A percentile compares a stretch with the other conserved stretches of the same genome.
Evolutionary conservation across 2,797 vertebrate species (phyloP).

Genomic region (Onychomys leucogaster): DNA sequence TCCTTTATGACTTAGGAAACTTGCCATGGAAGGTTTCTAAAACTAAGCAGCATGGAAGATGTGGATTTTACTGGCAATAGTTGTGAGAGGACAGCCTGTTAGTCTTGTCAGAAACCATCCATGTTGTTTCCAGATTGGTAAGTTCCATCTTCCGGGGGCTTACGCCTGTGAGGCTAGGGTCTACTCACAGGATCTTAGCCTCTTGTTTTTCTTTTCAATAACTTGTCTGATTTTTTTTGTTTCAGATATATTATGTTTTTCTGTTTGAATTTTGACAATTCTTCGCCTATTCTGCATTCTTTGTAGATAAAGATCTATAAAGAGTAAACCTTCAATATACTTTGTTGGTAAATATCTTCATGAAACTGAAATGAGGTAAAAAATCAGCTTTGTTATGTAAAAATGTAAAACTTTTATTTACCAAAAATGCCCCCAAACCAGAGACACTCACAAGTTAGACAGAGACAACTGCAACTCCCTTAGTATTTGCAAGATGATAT

Average conservation of each 20-base stretch:
- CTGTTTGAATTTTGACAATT: not conserved
- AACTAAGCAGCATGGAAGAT: not conserved
- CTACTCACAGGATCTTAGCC: too few species aligned
- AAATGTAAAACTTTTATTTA: not conserved
- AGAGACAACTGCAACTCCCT: not conserved
- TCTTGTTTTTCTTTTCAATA: not conserved
- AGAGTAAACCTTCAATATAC: not conserved
- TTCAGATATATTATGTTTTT: not conserved
- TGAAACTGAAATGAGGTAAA: not conserved
- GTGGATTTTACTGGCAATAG: not conserved
- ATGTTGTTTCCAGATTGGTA: not conserved
- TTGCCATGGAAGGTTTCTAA: not conserved
- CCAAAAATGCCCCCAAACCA: not conserved
- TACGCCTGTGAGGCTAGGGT: not conserved
- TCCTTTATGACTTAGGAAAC: not conserved
- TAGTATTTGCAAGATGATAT: not conserved
- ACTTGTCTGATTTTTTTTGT: not conserved
- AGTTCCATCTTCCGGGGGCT: not conserved
- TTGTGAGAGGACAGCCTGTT: not conserved
- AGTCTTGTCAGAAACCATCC: not conserved
- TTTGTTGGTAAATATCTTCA: not conserved
- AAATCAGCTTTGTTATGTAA: not conserved
- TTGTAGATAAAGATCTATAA: not conserved
- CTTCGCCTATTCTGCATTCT: not conserved
- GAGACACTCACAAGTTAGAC: not conserved